Evolutionary conservation across 2,888 invertebrate species (phyloP), one percentile per base, ranked within the genome.

Genomic region (Rotaria sp.): DNA sequence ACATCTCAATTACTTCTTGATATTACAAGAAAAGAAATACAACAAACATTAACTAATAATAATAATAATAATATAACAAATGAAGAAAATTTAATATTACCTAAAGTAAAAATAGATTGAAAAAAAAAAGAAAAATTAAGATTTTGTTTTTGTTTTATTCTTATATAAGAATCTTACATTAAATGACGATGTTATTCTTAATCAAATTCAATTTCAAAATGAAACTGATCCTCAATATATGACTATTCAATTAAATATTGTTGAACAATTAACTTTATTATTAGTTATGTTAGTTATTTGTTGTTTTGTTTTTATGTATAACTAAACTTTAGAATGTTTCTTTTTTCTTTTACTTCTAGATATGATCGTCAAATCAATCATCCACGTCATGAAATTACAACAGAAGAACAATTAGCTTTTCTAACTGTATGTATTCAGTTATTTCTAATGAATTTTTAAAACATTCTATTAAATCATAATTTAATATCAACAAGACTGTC

Each of bases 121-220:
- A 24, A 45, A 30, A 35, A 15, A 74, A 38, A 10, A 41, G 21
- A n/a, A 45, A 45, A 41, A 55, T n/a, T n/a, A n/a, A n/a, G n/a
- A n/a, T 38, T 59, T 41, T 21, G 30, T 85, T 85, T 30, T 30
- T 15, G 8, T 67, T 67, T 30, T 74, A 18, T 74, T 7, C 35
- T 85, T 88, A 41, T 89, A 89, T 2, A 87, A 90, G 89, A 93
- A 95, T 88, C 90, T 96, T 8, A 92, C 93, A 84, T 91, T 96
- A 48, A 93, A 95, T 88, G 97, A 97, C 91, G 97, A 97, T 88
- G 94, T 95, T 3, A 93, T 96, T 86, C 92, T 97, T 74, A 94
- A 96, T 89, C 93, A 93, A 88, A 94, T 96, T 84, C 92, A 94
- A 87, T 96, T 95, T 87, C 92, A 92, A 18, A 86, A 87, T 52